phyloP scores from a whole-genome alignment of 2,888 invertebrate genomes.

The Halictus ligatus region DNA sequence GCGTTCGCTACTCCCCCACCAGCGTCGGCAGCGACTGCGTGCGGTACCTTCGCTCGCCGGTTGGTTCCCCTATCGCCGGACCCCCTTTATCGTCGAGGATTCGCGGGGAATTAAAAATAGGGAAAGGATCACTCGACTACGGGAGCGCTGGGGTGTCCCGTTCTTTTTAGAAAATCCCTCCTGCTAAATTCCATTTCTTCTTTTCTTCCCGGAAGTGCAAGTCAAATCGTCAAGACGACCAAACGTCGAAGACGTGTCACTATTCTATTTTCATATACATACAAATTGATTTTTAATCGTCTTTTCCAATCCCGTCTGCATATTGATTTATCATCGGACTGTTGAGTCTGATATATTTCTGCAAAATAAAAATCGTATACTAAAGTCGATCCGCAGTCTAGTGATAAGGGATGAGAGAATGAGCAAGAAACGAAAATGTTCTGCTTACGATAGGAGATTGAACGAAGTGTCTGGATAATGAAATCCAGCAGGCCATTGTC shows the following conservation, averaged over 20 bases:
- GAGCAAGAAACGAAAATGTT: no score
- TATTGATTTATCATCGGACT: no score
- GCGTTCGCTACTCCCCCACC: slow-evolving; percentile 78
- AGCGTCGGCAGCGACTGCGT: slow-evolving; percentile 60
- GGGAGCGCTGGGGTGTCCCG: background rate
- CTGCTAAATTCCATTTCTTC: background rate
- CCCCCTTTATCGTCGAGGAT: slow-evolving; percentile 48
- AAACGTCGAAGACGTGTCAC: background rate
- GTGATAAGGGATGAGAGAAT: no score
- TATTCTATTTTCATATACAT: background rate
- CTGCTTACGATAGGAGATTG: background rate
- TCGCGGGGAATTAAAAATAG: slow-evolving; percentile 59
- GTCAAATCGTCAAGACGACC: background rate
- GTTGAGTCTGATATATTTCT: no score
- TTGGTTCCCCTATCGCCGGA: slow-evolving; percentile 47
- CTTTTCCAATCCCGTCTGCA: no score
- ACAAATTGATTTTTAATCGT: background rate
- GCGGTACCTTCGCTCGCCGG: slow-evolving; percentile 70
- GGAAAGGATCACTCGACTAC: slow-evolving; percentile 23
- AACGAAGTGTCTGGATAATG: background rate
- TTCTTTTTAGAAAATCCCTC: background rate
- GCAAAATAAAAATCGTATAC: no score
- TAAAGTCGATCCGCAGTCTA: no score
- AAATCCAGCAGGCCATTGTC: background rate
- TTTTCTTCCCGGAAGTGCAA: background rate